Percentiles rank a stretch among this genome's conserved stretches.
Evolutionary conservation across 2,888 invertebrate genomes (phyloP).

Genomic region (Onchidella celtica): DNA sequence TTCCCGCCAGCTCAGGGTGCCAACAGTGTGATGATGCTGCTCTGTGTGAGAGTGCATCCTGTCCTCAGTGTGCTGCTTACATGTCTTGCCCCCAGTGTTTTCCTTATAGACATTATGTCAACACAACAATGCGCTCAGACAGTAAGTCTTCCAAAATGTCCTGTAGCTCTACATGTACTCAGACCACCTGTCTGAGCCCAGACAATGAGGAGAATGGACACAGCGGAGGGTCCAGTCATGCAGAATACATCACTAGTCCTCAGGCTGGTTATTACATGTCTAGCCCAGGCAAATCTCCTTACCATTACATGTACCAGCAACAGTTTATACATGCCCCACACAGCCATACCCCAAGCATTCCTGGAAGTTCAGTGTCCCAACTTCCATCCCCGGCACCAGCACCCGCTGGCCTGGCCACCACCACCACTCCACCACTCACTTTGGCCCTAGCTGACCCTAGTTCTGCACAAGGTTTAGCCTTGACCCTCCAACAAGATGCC

Average conservation of each 20-base stretch:
- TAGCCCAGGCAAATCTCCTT: conserved; percentile 23
- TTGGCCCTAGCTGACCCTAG: conserved; percentile 33
- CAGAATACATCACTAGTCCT: conserved; percentile 8
- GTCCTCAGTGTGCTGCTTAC: conserved; percentile 42
- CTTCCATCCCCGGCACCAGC: conserved; percentile 10
- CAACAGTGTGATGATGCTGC: conserved; percentile 35
- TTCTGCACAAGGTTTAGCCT: background rate
- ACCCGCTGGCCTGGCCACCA: background rate
- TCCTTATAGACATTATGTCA: conserved; percentile 45
- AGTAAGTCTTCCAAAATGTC: conserved; percentile 57
- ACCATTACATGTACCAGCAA: conserved; percentile 23
- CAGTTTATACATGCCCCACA: conserved; percentile 15
- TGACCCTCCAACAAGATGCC: conserved; percentile 16
- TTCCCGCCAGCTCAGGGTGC: conserved; percentile 21
- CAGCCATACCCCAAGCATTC: background rate
- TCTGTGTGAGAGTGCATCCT: conserved; percentile 35
- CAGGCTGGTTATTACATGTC: background rate
- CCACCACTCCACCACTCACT: background rate
- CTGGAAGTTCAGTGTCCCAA: conserved; percentile 7
- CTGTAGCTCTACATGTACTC: conserved; percentile 54
- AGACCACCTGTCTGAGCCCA: conserved; percentile 54
- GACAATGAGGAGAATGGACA: conserved; percentile 51
- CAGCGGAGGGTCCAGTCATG: conserved; percentile 17
- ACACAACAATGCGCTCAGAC: conserved; percentile 50
- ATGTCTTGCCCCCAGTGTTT: conserved; percentile 46